Base-by-base conservation (phyloP, 2,888 invertebrate genomes). In the Ectemnius continuus region DNA sequence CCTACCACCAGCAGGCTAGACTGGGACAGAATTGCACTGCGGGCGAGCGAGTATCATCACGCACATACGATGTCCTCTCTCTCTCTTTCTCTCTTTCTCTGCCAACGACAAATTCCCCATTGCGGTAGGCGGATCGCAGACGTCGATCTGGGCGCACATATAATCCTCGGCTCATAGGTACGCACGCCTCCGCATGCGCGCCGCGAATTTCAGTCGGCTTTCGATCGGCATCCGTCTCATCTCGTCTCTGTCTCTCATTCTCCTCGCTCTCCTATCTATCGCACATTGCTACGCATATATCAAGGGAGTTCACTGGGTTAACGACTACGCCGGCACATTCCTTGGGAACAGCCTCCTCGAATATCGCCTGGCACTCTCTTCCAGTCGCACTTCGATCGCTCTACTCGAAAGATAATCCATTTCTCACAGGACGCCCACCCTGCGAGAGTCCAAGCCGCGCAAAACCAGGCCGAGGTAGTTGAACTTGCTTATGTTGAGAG, bases 241-340 rank as follows among this genome's bases (percentile, higher is more conserved):
- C 14, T 52, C 57, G 36, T n/a, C 18, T 26, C 18, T 70, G 60
- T 67, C 18, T 59, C 16, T 70, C 52, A 47, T 56, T 57, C 26
- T 36, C 36, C 36, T 36, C 36, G 36, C 63, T 61, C 14, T 61
- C 28, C 46, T 47, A 47, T 46, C 23, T 14, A 14, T n/a, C 46
- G 52, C n/a, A 45, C 16, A 6, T 67, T 26, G 64, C 68, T 16
- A 18, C 36, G 23, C 20, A 13, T 16, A 58, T 11, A 45, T 23
- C 46, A 46, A n/a, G 57, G 48, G 67, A 74, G 76, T 76, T 82
- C 75, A 81, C 69, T 82, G 61, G 79, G 77, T 81, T 76, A 80
- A 81, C 58, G 67, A 73, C 67, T 75, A 67, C 47, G 45, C 61
- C 48, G 47, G 36, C 1, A 11, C 66, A 65, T 68, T 73, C 71